phyloP scores from a whole-genome alignment of 2,888 invertebrate species.

The Alviniconcha strummeri region DNA sequence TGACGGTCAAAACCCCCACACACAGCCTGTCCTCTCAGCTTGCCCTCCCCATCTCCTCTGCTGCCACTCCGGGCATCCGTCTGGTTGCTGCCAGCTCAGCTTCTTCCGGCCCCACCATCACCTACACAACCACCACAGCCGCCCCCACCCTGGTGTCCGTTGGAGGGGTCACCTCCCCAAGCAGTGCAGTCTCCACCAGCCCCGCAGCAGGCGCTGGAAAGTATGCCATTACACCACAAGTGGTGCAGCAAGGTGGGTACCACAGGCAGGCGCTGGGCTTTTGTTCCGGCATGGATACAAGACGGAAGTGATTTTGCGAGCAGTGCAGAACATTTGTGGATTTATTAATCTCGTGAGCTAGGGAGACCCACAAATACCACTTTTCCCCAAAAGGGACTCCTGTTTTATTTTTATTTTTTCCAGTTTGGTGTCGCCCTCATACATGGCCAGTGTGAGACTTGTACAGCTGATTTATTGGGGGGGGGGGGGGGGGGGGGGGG shows the following conservation, averaged over 20 bases:
- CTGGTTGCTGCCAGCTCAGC: not conserved
- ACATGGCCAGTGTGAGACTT: no score
- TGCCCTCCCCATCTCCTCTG: not conserved
- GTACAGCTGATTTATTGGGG: no score
- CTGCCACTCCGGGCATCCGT: not conserved
- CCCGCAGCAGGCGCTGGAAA: constrained; percentile 70
- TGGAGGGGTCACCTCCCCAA: constrained; percentile 35
- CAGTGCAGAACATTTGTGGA: no score
- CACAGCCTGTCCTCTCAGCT: not conserved
- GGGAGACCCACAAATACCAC: no score
- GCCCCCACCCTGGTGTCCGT: constrained; percentile 21
- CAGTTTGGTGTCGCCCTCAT: no score
- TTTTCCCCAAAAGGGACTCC: no score
- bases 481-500: no score
- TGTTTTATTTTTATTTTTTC: no score
- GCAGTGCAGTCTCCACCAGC: constrained; percentile 32
- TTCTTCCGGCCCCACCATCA: not conserved
- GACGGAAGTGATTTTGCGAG: no score
- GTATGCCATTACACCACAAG: constrained; percentile 92
- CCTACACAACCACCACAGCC: not conserved
- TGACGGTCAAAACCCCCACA: constrained; percentile 2
- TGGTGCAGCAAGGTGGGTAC: constrained; percentile 88
- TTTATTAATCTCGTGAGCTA: no score
- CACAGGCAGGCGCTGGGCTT: no score
- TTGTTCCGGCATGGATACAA: no score